phyloP scores from a whole-genome alignment of 2,888 invertebrate genomes.

The Cetonia aurata region DNA sequence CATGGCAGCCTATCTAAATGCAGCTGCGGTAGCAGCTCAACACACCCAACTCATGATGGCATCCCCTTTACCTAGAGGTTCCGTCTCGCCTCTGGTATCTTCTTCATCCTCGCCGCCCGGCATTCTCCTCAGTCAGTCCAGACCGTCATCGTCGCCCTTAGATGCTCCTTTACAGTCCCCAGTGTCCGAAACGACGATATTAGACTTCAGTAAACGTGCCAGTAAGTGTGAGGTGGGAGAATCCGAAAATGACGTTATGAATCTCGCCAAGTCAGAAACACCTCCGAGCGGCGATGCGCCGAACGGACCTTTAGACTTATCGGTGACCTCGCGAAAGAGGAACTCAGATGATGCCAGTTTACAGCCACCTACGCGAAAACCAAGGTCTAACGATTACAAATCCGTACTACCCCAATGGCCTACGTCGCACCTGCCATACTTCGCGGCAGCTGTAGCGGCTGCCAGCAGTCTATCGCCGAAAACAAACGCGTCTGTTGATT shows the following conservation, averaged over 20 bases:
- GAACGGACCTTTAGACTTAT: constrained; percentile 83
- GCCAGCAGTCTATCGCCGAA: constrained; percentile 81
- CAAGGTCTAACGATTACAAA: constrained; percentile 77
- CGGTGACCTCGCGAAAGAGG: constrained; percentile 80
- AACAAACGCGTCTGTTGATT: constrained; percentile 68
- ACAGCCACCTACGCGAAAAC: constrained; percentile 76
- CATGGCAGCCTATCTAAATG: constrained; percentile 84
- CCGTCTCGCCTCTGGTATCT: constrained; percentile 78
- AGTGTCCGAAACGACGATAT: constrained; percentile 71
- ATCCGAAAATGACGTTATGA: constrained; percentile 77
- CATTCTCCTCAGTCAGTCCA: constrained; percentile 64
- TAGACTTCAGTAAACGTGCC: constrained; percentile 82
- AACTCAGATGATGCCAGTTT: constrained; percentile 71
- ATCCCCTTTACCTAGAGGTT: constrained; percentile 68
- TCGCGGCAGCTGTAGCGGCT: constrained; percentile 83
- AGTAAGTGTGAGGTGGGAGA: constrained; percentile 64
- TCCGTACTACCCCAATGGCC: constrained; percentile 82
- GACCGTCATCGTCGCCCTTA: constrained; percentile 65
- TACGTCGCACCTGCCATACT: constrained; percentile 81
- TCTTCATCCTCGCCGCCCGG: constrained; percentile 74
- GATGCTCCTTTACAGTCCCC: constrained; percentile 72
- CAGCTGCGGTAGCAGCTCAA: constrained; percentile 75
- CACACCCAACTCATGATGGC: constrained; percentile 81
- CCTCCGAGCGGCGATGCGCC: constrained; percentile 65
- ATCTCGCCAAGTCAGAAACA: constrained; percentile 77